Base-by-base conservation (phyloP, 1,140 invertebrate species). In the Cyphomyrmex costatus region DNA sequence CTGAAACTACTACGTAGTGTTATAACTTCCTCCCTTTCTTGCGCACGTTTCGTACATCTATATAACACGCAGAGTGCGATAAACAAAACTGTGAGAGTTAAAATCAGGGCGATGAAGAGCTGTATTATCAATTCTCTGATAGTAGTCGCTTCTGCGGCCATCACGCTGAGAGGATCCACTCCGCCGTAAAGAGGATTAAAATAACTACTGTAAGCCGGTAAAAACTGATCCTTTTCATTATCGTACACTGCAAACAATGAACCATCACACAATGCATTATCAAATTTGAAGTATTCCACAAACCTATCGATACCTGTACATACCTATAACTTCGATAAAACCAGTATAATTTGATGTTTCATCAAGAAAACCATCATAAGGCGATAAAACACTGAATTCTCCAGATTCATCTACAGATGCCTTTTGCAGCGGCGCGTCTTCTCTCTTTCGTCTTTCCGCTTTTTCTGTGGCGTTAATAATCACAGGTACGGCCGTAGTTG, bases 241-340 rank as follows among this genome's bases (percentile, higher is more conserved):
- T 92, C 94, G 66, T 92, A 93, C 27, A 95, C 94, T 95, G 46
- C n/a, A 91, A 91, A 58, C 74, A 84, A 88, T 71, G 36, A 49
- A 61, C 10, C 21, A 63, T 86, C 10, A 53, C 73, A 19, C 51
- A 27, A 56, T 74, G 3, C 7, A 14, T 19, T n/a, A 33, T 56
- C 2, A 46, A 60, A 53, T 0, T 65, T 21, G 0, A 21, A 16
- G 10, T 30, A 36, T 58, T 65, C 0, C 0, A 3, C n/a, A 21
- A 33, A 66, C 56, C 3, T 21, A 70, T 24, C 16, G 10, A 51
- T 6, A 42, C 53, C 27, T n/a, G 42, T 36, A 95, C 95, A 93
- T 94, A 98, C 97, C 96, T 88, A 98, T 97, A 61, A 98, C 95
- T 95, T 98, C 97, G 30, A 98, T 95, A 92, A 98, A 98, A 30